These are phyloP conservation scores for Drosophila rellima DNA, from an alignment of 2,888 invertebrate species.

Conservation along the genomic window DNA sequence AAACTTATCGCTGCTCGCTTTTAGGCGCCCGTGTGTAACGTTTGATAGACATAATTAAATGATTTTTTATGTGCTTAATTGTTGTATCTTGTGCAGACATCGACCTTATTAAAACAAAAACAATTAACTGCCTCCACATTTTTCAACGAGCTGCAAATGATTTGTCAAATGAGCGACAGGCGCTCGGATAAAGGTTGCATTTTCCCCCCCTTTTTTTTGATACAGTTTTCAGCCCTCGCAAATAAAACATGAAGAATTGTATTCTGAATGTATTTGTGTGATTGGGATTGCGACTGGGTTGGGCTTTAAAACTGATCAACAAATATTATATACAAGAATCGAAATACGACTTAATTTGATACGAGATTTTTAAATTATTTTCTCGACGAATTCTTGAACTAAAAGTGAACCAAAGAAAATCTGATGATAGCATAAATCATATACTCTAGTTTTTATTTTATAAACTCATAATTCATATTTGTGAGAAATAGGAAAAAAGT, in stretches of 20 bases:
- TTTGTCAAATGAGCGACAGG: constrained; percentile 68
- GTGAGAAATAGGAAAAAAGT: too few species aligned
- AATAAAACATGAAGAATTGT: too few species aligned
- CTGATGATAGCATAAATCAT: too few species aligned
- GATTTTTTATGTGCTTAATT: constrained; percentile 78
- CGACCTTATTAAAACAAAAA: constrained; percentile 64
- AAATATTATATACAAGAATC: background rate
- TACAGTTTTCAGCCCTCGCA: constrained; percentile 10
- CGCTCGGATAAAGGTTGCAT: constrained; percentile 15
- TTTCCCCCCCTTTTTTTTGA: background rate
- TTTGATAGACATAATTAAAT: constrained; percentile 80
- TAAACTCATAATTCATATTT: too few species aligned
- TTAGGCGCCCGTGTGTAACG: constrained; percentile 59
- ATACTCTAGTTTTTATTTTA: too few species aligned
- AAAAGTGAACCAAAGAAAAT: too few species aligned
- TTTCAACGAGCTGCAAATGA: constrained; percentile 75
- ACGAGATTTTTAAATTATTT: too few species aligned
- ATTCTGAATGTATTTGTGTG: constrained; percentile 39
- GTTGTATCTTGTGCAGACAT: constrained; percentile 68
- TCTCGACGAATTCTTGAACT: too few species aligned
- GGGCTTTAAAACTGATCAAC: constrained; percentile 23
- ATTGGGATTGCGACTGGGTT: constrained; percentile 29
- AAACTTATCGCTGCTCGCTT: constrained; percentile 72
- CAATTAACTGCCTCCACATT: constrained; percentile 18
- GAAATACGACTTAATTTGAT: background rate